Evolutionary conservation across 2,888 invertebrate genomes (phyloP).

Genomic region (Ptychoptera contaminata): DNA sequence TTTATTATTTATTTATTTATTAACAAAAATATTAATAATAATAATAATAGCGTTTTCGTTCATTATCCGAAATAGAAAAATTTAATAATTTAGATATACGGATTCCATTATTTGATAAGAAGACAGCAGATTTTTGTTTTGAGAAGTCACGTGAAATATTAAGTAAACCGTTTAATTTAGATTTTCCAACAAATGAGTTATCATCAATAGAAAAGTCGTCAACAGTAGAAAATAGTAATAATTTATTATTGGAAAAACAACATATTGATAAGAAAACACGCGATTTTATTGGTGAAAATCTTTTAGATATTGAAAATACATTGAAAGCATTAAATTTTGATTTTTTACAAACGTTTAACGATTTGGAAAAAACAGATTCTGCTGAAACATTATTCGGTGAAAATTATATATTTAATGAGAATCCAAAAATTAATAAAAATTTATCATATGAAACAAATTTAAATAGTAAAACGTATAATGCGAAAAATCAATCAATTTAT

Average conservation of each 20-base stretch:
- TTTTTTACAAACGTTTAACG: slow-evolving; percentile 31
- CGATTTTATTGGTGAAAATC: slow-evolving; percentile 27
- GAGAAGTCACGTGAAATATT: slow-evolving; percentile 53
- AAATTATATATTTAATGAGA: slow-evolving; percentile 11
- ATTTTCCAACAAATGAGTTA: slow-evolving; percentile 18
- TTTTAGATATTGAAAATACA: slow-evolving; percentile 31
- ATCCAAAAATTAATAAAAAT: not conserved
- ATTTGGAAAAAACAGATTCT: slow-evolving; percentile 31
- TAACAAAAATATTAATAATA: slow-evolving; percentile 8
- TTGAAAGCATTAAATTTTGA: slow-evolving; percentile 30
- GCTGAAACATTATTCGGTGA: slow-evolving; percentile 25
- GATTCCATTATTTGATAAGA: slow-evolving; percentile 53
- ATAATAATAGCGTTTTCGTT: slow-evolving; percentile 33
- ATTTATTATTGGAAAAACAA: slow-evolving; percentile 8
- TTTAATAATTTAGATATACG: slow-evolving; percentile 32
- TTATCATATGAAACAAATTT: not conserved
- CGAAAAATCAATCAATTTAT: too few relatives aligned
- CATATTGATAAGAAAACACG: slow-evolving; percentile 16
- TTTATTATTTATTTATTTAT: slow-evolving; percentile 12
- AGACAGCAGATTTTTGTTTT: slow-evolving; percentile 57
- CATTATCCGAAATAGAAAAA: slow-evolving; percentile 36
- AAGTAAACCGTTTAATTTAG: slow-evolving; percentile 36
- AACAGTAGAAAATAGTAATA: not conserved
- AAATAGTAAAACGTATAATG: not conserved
- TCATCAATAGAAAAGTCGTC: too few relatives aligned